Evolutionary conservation across 2,113 vertebrate genomes (phyloP).

Genomic region (Lagopus leucura): DNA sequence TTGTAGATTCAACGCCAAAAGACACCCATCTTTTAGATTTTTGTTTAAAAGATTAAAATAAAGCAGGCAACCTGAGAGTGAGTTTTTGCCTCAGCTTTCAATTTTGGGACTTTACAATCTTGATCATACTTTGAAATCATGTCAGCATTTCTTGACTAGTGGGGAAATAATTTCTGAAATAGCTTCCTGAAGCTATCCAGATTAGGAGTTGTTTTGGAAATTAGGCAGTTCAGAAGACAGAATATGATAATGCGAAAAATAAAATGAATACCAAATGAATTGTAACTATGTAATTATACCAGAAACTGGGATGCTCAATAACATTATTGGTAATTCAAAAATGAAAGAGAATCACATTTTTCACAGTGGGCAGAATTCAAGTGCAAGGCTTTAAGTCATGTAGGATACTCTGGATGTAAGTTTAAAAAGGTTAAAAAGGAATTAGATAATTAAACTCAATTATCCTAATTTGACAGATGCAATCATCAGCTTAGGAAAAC

Average conservation of each 20-base stretch:
- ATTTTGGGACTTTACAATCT: not conserved
- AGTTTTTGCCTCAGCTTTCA: not conserved
- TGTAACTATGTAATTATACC: not conserved
- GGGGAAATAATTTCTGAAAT: not conserved
- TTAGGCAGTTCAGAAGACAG: not conserved
- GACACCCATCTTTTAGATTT: not conserved
- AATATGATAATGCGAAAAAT: not conserved
- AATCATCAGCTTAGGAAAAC: constrained; percentile 9
- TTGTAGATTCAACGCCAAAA: not conserved
- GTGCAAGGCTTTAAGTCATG: not conserved
- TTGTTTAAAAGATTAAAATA: not conserved
- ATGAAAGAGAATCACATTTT: not conserved
- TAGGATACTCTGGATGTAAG: not conserved
- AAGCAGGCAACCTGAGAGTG: not conserved
- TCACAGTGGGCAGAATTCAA: not conserved
- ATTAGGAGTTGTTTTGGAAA: not conserved
- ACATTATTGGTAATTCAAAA: not conserved
- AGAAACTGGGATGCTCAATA: not conserved
- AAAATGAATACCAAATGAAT: not conserved
- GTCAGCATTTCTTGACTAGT: not conserved
- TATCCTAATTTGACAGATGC: constrained; percentile 45
- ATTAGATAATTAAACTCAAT: constrained; percentile 44
- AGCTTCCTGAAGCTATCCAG: not conserved
- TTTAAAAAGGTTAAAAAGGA: constrained; percentile 56
- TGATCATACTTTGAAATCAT: not conserved